These are phyloP conservation scores for Tribolium madens DNA, from an alignment of 1,140 invertebrate species.

Conservation along the genomic window DNA sequence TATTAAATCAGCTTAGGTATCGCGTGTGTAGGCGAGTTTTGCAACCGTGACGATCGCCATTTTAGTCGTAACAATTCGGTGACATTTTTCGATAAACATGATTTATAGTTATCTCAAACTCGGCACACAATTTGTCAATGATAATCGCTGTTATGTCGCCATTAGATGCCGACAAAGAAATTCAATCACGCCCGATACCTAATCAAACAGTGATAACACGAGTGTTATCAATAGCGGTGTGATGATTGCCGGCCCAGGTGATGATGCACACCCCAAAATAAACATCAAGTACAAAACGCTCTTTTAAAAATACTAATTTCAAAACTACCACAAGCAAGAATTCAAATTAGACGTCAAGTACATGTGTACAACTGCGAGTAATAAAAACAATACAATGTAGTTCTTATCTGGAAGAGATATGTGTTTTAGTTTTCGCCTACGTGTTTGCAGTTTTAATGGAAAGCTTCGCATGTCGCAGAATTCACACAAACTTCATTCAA, in stretches of 20 bases:
- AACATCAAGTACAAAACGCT: constrained; percentile 37
- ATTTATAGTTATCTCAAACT: constrained; percentile 35
- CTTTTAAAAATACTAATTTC: background rate
- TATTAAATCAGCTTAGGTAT: constrained; percentile 22
- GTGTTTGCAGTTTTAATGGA: background rate
- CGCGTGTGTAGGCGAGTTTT: constrained; percentile 15
- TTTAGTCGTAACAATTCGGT: constrained; percentile 22
- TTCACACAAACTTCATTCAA: background rate
- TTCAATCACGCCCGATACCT: constrained; percentile 56
- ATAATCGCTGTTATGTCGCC: constrained; percentile 56
- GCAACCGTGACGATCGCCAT: constrained; percentile 44
- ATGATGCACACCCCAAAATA: constrained; percentile 43
- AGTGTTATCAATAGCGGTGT: constrained; percentile 52
- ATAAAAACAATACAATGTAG: background rate
- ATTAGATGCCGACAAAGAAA: constrained; percentile 57
- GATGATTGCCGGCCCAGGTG: constrained; percentile 53
- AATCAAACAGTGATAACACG: constrained; percentile 53
- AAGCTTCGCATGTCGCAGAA: background rate
- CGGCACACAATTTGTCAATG: constrained; percentile 54
- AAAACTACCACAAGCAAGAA: background rate
- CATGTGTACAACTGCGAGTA: background rate
- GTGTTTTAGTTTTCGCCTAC: background rate
- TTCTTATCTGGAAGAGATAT: background rate
- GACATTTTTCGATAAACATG: constrained; percentile 35
- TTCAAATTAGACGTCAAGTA: background rate